These are phyloP conservation scores for Molanna angustata DNA, from an alignment of 2,888 invertebrate genomes.

Conservation along the genomic window DNA sequence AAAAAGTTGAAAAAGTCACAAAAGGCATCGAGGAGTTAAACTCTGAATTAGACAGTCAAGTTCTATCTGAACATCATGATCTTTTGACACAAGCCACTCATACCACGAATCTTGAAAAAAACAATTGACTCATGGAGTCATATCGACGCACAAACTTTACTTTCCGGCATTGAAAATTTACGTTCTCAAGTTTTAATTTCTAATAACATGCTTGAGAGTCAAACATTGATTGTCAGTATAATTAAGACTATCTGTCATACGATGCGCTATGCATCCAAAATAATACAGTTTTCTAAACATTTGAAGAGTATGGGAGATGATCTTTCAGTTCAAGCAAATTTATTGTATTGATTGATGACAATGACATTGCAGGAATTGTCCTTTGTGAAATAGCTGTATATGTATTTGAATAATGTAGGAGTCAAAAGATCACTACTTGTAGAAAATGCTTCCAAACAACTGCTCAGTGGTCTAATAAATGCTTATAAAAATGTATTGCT, in stretches of 20 bases:
- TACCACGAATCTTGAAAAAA: slow-evolving; percentile 79
- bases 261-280: slow-evolving; percentile 76
- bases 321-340: slow-evolving; percentile 78
- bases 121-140: slow-evolving; percentile 79
- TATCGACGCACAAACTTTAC: slow-evolving; percentile 69
- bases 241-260: slow-evolving; percentile 87
- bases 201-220: slow-evolving; percentile 74
- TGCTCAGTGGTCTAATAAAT: slow-evolving; percentile 75
- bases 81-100: slow-evolving; percentile 86
- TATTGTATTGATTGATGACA: slow-evolving; percentile 75
- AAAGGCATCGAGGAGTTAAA: slow-evolving; percentile 67
- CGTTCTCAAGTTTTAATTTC: slow-evolving; percentile 65
- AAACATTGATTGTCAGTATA: slow-evolving; percentile 76
- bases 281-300: slow-evolving; percentile 75
- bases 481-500: slow-evolving; percentile 66
- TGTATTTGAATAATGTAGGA: slow-evolving; percentile 70
- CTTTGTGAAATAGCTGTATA: slow-evolving; percentile 77
- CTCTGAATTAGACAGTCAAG: slow-evolving; percentile 77
- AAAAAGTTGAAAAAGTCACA: slow-evolving; percentile 67
- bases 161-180: slow-evolving; percentile 72
- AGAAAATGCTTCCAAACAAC: slow-evolving; percentile 73
- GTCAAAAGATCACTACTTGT: slow-evolving; percentile 72
- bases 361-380: slow-evolving; percentile 78
- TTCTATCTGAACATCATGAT: slow-evolving; percentile 86
- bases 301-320: slow-evolving; percentile 70